These are phyloP conservation scores for Acleris holmiana DNA, from an alignment of 2,888 invertebrate species.

Conservation along the genomic window DNA sequence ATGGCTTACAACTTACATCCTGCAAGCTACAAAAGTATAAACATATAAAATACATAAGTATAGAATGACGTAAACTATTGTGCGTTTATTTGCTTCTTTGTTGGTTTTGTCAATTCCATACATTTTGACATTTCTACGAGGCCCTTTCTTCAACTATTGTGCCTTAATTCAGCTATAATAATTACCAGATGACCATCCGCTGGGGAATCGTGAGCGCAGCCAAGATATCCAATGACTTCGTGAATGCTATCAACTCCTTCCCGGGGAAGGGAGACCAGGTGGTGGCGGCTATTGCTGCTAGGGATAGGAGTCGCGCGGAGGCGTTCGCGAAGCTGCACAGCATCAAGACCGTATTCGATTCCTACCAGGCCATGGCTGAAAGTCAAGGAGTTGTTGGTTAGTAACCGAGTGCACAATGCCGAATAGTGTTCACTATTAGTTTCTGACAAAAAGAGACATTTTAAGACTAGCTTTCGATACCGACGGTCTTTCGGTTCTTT, in stretches of 20 bases:
- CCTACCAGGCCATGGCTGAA: constrained; percentile 26
- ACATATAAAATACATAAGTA: no score
- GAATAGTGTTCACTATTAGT: no score
- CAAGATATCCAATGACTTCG: constrained; percentile 93
- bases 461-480: no score
- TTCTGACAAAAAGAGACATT: no score
- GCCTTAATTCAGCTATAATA: background rate
- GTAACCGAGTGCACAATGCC: background rate
- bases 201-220: constrained; percentile 96
- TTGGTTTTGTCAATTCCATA: no score
- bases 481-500: no score
- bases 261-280: constrained; percentile 68
- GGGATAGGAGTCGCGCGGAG: constrained; percentile 14
- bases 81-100: no score
- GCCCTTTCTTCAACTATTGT: background rate
- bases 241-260: constrained; percentile 86
- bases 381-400: constrained; percentile 21
- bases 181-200: constrained; percentile 78
- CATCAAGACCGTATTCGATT: constrained; percentile 22
- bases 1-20: no score
- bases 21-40: no score
- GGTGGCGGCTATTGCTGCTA: constrained; percentile 17
- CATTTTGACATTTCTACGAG: no score
- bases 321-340: constrained; percentile 16
- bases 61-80: no score